A percentile compares a stretch with the other conserved stretches of the same genome.
Evolutionary conservation across 2,113 vertebrate genomes (phyloP).

Genomic region (Macquaria australasica): DNA sequence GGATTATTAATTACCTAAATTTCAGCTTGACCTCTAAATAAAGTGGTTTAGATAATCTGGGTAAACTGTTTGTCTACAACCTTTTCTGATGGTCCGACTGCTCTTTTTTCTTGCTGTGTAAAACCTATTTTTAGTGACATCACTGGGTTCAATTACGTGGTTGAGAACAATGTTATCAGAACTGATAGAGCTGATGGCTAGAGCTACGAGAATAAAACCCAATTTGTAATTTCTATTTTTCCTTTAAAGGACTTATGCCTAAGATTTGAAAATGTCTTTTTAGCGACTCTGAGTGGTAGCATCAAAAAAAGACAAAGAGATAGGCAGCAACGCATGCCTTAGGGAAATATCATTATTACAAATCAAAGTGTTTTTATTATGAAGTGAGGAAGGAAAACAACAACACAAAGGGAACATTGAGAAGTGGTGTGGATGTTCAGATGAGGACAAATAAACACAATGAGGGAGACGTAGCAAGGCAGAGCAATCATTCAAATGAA

Average conservation of each 20-base stretch:
- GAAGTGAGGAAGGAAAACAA: conserved; percentile 30
- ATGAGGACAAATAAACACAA: conserved; percentile 65
- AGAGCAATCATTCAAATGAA: conserved; percentile 77
- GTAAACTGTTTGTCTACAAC: too few relatives aligned
- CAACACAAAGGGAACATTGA: conserved; percentile 26
- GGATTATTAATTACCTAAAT: too few relatives aligned
- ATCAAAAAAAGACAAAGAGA: not conserved
- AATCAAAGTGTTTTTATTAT: conserved; percentile 27
- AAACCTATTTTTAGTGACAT: not conserved
- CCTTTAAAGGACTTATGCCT: not conserved
- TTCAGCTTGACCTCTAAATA: too few relatives aligned
- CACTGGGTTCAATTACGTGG: not conserved
- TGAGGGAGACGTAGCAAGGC: conserved; percentile 16
- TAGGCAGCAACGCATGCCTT: not conserved
- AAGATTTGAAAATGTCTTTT: not conserved
- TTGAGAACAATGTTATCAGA: not conserved
- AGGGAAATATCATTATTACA: conserved; percentile 34
- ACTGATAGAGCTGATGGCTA: not conserved
- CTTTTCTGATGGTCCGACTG: too few relatives aligned
- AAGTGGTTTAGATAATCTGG: too few relatives aligned
- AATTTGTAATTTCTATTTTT: not conserved
- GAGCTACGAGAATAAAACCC: not conserved
- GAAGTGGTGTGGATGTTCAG: conserved; percentile 27
- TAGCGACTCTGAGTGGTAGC: not conserved
- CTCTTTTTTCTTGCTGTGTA: too few relatives aligned